phyloP scores from a whole-genome alignment of 2,113 vertebrate genomes.

The Oreotragus oreotragus region DNA sequence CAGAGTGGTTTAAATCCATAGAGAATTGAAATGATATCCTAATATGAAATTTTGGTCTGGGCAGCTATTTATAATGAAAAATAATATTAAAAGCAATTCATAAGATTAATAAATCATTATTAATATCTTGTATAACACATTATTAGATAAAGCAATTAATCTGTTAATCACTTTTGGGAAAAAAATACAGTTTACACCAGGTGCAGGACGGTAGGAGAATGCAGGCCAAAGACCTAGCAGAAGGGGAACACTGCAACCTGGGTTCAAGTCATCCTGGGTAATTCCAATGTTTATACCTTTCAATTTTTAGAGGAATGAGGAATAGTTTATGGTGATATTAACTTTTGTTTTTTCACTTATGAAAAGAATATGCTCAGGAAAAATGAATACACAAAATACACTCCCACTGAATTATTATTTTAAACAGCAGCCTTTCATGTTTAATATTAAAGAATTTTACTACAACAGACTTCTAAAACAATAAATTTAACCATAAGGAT shows the following conservation, averaged over 20 bases:
- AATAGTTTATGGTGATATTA: background rate
- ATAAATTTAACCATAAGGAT: background rate
- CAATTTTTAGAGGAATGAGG: background rate
- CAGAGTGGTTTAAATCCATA: background rate
- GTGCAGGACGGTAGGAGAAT: accelerated
- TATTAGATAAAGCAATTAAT: background rate
- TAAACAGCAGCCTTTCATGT: background rate
- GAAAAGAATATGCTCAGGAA: background rate
- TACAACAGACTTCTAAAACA: background rate
- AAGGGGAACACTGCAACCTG: accelerated
- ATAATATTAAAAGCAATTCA: background rate
- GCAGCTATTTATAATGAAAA: background rate
- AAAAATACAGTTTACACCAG: background rate
- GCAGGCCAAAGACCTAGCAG: background rate
- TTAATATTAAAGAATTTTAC: background rate
- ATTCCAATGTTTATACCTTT: background rate
- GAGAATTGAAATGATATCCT: background rate
- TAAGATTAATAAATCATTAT: background rate
- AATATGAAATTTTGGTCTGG: background rate
- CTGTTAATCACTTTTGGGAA: background rate
- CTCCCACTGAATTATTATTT: background rate
- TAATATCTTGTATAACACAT: background rate
- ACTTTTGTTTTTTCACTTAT: background rate
- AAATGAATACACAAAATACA: background rate
- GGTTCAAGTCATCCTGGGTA: background rate